Percentiles rank a stretch among this genome's conserved stretches.
Conservation (phyloP, 2,113 vertebrate species). For the Tamias sibiricus region DNA sequence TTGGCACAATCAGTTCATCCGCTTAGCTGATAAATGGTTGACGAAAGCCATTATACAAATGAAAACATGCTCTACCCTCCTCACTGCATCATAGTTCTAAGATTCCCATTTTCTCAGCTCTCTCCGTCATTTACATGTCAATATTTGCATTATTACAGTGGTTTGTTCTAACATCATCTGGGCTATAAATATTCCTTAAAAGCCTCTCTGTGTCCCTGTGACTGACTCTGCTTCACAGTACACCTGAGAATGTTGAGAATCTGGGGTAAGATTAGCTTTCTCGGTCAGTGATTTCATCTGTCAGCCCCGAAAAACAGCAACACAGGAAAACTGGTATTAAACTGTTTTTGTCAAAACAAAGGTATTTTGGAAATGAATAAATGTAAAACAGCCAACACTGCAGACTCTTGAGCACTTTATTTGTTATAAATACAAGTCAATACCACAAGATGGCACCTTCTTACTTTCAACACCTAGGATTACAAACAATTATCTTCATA, state of each 20-base stretch:
- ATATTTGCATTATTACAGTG: background rate
- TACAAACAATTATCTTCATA: slow-evolving; percentile 87
- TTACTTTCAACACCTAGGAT: slow-evolving; percentile 86
- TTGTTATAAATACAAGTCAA: slow-evolving; percentile 90
- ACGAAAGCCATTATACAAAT: background rate
- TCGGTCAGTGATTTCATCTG: slow-evolving; percentile 22
- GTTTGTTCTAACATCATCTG: background rate
- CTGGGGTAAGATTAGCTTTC: background rate
- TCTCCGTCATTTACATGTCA: background rate
- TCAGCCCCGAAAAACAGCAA: background rate
- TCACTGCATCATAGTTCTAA: background rate
- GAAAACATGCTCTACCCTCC: background rate
- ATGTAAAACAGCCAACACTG: slow-evolving; percentile 71
- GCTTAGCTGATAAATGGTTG: background rate
- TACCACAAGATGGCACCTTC: slow-evolving; percentile 91
- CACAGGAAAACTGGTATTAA: background rate
- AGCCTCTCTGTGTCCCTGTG: background rate
- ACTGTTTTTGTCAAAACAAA: slow-evolving; percentile 41
- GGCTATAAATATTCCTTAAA: background rate
- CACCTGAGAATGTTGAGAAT: background rate
- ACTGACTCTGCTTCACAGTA: background rate
- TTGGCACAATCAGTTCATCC: background rate
- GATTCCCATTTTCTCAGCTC: background rate
- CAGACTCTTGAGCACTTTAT: slow-evolving; percentile 89
- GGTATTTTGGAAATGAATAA: slow-evolving; percentile 72